Percentiles rank a stretch among this genome's conserved stretches.
phyloP scores from a whole-genome alignment of 1,140 invertebrate genomes.

The Euura lappo region DNA sequence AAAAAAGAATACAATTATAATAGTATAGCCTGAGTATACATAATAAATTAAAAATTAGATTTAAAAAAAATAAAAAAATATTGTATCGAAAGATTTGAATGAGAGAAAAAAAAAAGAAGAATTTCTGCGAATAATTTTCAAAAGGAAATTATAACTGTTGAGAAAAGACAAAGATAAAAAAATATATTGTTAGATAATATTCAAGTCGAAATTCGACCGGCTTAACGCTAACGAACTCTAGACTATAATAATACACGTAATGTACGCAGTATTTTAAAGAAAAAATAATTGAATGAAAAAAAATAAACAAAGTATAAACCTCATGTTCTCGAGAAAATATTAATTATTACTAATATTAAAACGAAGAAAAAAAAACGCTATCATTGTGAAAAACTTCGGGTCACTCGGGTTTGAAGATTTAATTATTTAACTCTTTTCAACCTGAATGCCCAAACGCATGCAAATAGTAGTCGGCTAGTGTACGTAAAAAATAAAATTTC shows the following conservation, averaged over 20 bases:
- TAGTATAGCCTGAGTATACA: background rate
- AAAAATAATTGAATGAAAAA: slow-evolving; percentile 20
- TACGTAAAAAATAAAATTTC: slow-evolving; percentile 62
- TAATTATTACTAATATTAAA: too few relatives aligned
- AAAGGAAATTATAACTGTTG: background rate
- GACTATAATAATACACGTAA: slow-evolving; percentile 48
- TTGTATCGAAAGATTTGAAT: too few relatives aligned
- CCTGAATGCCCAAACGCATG: slow-evolving; percentile 50
- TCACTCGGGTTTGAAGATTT: slow-evolving; percentile 17
- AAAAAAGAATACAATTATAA: background rate
- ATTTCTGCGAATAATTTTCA: too few relatives aligned
- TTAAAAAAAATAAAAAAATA: too few relatives aligned
- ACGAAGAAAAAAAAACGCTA: slow-evolving; percentile 20
- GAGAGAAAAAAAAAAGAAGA: too few relatives aligned
- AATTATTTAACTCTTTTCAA: slow-evolving; percentile 30
- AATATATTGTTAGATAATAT: too few relatives aligned
- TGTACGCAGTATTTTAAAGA: slow-evolving; percentile 52
- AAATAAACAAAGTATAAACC: slow-evolving; percentile 24
- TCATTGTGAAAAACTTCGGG: slow-evolving; percentile 39
- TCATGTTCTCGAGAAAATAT: too few relatives aligned
- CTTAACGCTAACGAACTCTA: slow-evolving; percentile 45
- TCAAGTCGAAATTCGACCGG: slow-evolving; percentile 35
- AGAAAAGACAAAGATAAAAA: background rate
- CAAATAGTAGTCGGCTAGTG: slow-evolving; percentile 59
- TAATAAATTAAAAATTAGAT: background rate